These are phyloP conservation scores for Palythoa grandiflora DNA, from an alignment of 92 coral and sea anemone species.

Conservation along the genomic window DNA sequence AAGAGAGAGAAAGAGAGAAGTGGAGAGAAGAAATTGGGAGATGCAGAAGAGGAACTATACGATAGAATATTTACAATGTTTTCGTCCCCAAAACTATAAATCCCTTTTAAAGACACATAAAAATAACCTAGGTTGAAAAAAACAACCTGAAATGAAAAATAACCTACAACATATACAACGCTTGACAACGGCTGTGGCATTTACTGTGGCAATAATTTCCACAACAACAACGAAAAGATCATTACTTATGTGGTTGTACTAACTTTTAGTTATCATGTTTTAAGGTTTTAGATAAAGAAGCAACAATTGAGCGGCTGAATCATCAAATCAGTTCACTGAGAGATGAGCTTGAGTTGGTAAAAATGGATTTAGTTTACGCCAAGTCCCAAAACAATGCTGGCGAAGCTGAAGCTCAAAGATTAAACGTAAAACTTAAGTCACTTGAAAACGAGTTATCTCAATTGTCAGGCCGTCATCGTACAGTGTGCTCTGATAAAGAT, in stretches of 20 bases:
- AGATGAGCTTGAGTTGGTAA: background rate
- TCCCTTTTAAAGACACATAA: too few relatives aligned
- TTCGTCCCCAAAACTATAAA: too few relatives aligned
- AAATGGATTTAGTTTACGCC: background rate
- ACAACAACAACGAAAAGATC: too few relatives aligned
- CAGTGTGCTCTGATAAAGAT: background rate
- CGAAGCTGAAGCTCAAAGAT: constrained; percentile 3
- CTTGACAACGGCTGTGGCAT: too few relatives aligned
- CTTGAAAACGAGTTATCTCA: background rate
- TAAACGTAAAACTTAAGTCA: background rate
- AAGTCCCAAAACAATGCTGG: constrained; percentile 2
- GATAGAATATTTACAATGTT: too few relatives aligned
- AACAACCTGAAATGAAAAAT: too few relatives aligned
- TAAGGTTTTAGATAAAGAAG: constrained; percentile 32
- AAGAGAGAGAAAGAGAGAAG: too few relatives aligned
- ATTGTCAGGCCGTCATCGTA: background rate
- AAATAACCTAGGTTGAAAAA: too few relatives aligned
- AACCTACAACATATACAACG: too few relatives aligned
- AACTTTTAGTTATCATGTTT: background rate
- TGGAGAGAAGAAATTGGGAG: too few relatives aligned
- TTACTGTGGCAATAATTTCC: background rate
- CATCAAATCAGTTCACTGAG: constrained; percentile 6
- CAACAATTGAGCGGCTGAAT: constrained; percentile 11
- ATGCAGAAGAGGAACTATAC: too few relatives aligned
- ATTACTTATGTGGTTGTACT: background rate